Base-by-base conservation (phyloP, 64 coral and sea anemone genomes). In the Astreopora myriophthalma region DNA sequence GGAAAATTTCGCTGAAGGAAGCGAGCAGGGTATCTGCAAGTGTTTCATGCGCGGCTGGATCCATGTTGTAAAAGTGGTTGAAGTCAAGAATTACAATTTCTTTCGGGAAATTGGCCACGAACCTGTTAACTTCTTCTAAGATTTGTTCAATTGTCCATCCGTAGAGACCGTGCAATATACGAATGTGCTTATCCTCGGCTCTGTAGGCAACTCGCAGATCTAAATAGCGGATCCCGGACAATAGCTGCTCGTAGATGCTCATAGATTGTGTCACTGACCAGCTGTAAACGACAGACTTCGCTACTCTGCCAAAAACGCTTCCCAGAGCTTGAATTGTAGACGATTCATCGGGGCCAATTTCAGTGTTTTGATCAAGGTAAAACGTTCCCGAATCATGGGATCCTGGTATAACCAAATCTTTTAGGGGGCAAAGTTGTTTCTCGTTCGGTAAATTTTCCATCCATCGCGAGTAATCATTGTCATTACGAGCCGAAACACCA, bases 371-470 rank as follows among this genome's bases (percentile, higher is more conserved):
- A 95, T 99, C 88, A 28, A 99, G 83, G 33, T 66, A 99, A 96
- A 95, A 99, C 8, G 97, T 75, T 13, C 75, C 91, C 13, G 97
- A 99, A 58, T 99, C 94, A 62, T 99, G 97, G n/a, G 97, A 99
- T 10, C 97, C 97, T 9, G 97, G 97, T 23, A 99, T 99, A 22
- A 86, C 83, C 25, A 99, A 42, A 62, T 99, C 94, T 80, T 95
- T 99, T 8, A 99, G 58, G 19, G 90, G 94, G 44, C 97, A 95
- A 1, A 99, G 84, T 26, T 99, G 97, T 42, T 99, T 99, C 71
- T 99, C 97, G 44, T 99, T 99, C 44, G 97, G 94, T 32, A 99
- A 39, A 40, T 95, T 99, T 73, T 80, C 91, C 97, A 99, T 99
- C 97, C 97, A 99, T 7, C 69, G 72, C 3, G 94, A 98, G 63